These are phyloP conservation scores for Pseudococcus longispinus DNA, from an alignment of 2,888 invertebrate genomes.

Conservation along the genomic window DNA sequence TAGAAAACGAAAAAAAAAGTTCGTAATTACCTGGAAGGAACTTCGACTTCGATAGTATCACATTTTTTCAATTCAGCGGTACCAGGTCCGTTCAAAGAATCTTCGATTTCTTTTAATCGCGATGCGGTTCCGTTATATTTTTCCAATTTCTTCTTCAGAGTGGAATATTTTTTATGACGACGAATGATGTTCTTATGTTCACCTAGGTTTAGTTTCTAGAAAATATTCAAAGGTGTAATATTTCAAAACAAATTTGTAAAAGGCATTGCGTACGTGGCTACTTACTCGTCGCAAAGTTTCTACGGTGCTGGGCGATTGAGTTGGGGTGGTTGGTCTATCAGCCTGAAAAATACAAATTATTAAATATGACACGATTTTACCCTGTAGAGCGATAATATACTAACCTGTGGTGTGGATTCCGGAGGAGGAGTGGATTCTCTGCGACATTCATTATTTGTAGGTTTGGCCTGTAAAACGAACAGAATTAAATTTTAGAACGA, in stretches of 20 bases:
- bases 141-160: conserved; percentile 69
- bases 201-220: conserved; percentile 71
- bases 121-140: conserved; percentile 75
- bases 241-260: not conserved
- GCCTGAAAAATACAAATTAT: not conserved
- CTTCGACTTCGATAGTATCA: conserved; percentile 59
- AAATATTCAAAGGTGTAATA: not conserved
- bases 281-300: conserved; percentile 56
- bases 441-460: not conserved
- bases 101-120: conserved; percentile 71
- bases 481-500: not conserved
- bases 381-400: not conserved
- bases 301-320: conserved; percentile 54
- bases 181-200: conserved; percentile 75
- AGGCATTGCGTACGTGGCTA: not conserved
- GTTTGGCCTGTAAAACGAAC: not conserved
- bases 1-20: not conserved
- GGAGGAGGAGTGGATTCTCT: not conserved
- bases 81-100: conserved; percentile 66
- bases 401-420: not conserved
- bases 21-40: conserved; percentile 72
- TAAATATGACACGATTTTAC: not conserved
- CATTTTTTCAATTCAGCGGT: conserved; percentile 32
- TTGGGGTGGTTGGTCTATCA: conserved; percentile 54
- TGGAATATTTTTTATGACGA: conserved; percentile 61